Conservation (phyloP, 2,113 vertebrate genomes). For the Elephantulus edwardii region DNA sequence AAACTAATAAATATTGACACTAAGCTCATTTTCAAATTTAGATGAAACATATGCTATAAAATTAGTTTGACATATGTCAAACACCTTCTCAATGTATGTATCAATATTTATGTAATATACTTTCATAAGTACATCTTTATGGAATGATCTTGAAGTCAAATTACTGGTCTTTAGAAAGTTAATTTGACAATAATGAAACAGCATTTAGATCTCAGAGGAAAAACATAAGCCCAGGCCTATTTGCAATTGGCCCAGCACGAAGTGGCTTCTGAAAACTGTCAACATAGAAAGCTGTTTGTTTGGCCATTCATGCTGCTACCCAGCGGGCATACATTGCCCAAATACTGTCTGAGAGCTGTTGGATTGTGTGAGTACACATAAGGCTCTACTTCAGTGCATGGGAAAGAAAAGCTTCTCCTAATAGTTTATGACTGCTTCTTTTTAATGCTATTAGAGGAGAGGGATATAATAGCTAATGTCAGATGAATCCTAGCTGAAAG, state of each 20-base stretch:
- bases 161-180: not conserved
- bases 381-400: not conserved
- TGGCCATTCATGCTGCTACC: not conserved
- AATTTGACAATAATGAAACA: not conserved
- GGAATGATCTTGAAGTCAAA: conserved; percentile 5
- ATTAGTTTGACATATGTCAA: conserved; percentile 28
- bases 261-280: not conserved
- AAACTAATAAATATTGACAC: not conserved
- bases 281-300: not conserved
- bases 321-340: not conserved
- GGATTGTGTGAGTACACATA: not conserved
- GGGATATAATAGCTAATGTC: no score
- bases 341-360: not conserved
- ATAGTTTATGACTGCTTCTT: not conserved
- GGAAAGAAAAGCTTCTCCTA: not conserved
- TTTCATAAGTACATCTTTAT: not conserved
- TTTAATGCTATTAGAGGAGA: no score
- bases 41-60: not conserved
- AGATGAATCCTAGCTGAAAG: no score
- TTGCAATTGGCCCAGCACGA: not conserved
- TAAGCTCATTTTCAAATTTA: not conserved
- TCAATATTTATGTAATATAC: not conserved
- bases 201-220: not conserved
- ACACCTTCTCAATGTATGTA: not conserved
- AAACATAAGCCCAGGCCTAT: not conserved